Evolutionary conservation across 2,113 vertebrate genomes (phyloP).

Genomic region (Hippocampus abdominalis): DNA sequence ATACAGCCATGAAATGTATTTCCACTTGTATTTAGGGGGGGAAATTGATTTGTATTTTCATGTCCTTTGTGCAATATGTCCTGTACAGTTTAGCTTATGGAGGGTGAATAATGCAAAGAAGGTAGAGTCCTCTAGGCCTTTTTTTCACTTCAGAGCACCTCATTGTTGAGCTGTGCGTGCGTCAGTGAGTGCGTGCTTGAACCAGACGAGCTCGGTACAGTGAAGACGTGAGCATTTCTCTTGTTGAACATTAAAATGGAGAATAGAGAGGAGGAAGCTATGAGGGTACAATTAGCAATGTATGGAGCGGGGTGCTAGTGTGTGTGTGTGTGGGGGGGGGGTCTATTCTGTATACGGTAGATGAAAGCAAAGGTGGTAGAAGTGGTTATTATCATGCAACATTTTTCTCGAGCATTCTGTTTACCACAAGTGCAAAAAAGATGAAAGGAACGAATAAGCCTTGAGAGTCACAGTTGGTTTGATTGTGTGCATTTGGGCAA

Average conservation of each 20-base stretch:
- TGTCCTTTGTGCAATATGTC: slow-evolving; percentile 7
- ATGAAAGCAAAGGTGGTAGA: slow-evolving; percentile 26
- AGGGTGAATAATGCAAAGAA: slow-evolving; percentile 63
- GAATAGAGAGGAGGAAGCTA: slow-evolving; percentile 19
- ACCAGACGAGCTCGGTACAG: slow-evolving; percentile 46
- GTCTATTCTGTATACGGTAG: slow-evolving; percentile 5
- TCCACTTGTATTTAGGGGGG: no score
- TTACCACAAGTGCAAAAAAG: slow-evolving; percentile 4
- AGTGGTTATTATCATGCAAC: slow-evolving; percentile 1
- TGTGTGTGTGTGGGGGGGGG: no score
- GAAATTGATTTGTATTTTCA: background rate
- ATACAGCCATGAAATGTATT: no score
- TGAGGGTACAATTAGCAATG: slow-evolving; percentile 17
- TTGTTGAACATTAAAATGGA: slow-evolving; percentile 23
- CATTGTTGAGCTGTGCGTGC: slow-evolving; percentile 41
- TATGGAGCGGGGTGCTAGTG: background rate
- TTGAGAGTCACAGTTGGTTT: background rate
- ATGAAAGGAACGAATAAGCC: slow-evolving; percentile 1
- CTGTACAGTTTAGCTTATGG: slow-evolving; percentile 52
- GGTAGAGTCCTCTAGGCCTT: slow-evolving; percentile 64
- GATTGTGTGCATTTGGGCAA: slow-evolving; percentile 14
- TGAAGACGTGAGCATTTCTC: slow-evolving; percentile 41
- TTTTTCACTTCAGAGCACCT: slow-evolving; percentile 66
- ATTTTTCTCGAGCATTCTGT: background rate
- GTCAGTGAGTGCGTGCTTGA: slow-evolving; percentile 55